A percentile compares a stretch with the other conserved stretches of the same genome.
Conservation (phyloP, 2,888 invertebrate genomes). For the Eupithecia dodoneata region DNA sequence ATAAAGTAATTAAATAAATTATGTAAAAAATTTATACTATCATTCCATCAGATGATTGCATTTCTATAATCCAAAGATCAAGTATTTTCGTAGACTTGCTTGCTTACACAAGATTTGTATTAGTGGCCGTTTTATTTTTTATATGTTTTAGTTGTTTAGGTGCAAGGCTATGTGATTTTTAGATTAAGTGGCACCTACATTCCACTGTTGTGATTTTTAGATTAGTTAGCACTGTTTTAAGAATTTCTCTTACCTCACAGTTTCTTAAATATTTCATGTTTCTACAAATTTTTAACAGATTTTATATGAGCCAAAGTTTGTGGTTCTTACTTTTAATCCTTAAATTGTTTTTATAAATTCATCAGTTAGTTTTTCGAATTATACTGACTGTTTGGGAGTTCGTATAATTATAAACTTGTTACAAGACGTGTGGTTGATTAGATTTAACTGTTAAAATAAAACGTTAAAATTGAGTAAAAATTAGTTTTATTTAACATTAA, state of each 20-base stretch:
- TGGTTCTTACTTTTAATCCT: slow-evolving; percentile 43
- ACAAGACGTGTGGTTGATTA: slow-evolving; percentile 63
- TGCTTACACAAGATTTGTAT: slow-evolving; percentile 50
- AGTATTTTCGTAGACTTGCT: slow-evolving; percentile 56
- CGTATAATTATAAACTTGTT: slow-evolving; percentile 61
- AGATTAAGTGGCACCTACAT: slow-evolving; percentile 77
- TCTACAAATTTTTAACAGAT: slow-evolving; percentile 50
- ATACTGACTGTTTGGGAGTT: slow-evolving; percentile 52
- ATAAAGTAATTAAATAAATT: slow-evolving; percentile 28
- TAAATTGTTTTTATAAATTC: slow-evolving; percentile 40
- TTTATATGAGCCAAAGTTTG: slow-evolving; percentile 56
- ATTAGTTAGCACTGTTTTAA: slow-evolving; percentile 62
- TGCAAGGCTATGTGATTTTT: slow-evolving; percentile 79
- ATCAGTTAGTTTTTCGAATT: slow-evolving; percentile 55
- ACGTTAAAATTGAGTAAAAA: slow-evolving; percentile 52
- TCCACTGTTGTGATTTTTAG: slow-evolving; percentile 80
- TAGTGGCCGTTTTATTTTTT: slow-evolving; percentile 54
- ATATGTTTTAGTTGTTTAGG: slow-evolving; percentile 52
- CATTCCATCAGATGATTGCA: slow-evolving; percentile 54
- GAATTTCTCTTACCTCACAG: slow-evolving; percentile 48
- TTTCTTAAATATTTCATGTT: slow-evolving; percentile 47
- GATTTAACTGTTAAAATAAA: slow-evolving; percentile 72
- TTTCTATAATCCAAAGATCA: slow-evolving; percentile 74
- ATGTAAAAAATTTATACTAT: slow-evolving; percentile 41
- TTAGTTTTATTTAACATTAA: slow-evolving; percentile 41